Conservation (phyloP, 2,797 vertebrate genomes). For the Scomberomorus guttatus region DNA sequence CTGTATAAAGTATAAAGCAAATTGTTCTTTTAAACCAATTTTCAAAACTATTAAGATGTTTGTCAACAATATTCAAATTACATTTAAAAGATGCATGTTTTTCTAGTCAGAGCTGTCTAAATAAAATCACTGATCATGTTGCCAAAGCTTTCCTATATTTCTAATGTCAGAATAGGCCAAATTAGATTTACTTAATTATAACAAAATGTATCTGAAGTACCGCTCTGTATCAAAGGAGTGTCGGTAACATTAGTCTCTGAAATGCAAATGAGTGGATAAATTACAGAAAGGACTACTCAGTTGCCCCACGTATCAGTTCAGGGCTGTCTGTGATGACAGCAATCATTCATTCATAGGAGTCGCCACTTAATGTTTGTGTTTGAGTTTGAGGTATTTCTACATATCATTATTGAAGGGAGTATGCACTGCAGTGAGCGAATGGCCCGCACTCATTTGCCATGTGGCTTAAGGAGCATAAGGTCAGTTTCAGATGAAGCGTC, state of each 20-base stretch:
- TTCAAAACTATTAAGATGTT: conserved; percentile 14
- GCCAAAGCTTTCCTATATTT: conserved; percentile 21
- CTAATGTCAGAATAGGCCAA: conserved; percentile 13
- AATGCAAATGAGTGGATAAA: conserved; percentile 64
- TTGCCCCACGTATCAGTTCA: conserved; percentile 39
- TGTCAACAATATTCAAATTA: neutral
- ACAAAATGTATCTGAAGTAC: conserved; percentile 44
- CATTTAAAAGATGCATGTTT: too few species aligned
- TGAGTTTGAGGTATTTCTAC: conserved; percentile 49
- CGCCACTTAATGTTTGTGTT: conserved; percentile 56
- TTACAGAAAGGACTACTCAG: conserved; percentile 58
- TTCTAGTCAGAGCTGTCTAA: neutral
- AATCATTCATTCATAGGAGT: conserved; percentile 62
- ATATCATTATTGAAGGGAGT: conserved; percentile 49
- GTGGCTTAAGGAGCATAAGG: conserved; percentile 82
- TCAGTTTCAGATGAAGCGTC: conserved; percentile 81
- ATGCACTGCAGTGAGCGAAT: conserved; percentile 60
- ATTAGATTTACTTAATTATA: conserved; percentile 52
- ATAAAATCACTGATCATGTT: conserved; percentile 13
- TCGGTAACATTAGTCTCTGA: conserved; percentile 56
- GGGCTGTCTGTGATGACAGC: conserved; percentile 58
- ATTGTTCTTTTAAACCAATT: neutral
- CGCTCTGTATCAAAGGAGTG: conserved; percentile 55
- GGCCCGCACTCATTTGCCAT: conserved; percentile 79
- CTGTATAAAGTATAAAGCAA: neutral